Evolutionary conservation across 2,797 vertebrate species (phyloP), one percentile per base, ranked within the genome.

Genomic region (Hippopotamyrus pictus): DNA sequence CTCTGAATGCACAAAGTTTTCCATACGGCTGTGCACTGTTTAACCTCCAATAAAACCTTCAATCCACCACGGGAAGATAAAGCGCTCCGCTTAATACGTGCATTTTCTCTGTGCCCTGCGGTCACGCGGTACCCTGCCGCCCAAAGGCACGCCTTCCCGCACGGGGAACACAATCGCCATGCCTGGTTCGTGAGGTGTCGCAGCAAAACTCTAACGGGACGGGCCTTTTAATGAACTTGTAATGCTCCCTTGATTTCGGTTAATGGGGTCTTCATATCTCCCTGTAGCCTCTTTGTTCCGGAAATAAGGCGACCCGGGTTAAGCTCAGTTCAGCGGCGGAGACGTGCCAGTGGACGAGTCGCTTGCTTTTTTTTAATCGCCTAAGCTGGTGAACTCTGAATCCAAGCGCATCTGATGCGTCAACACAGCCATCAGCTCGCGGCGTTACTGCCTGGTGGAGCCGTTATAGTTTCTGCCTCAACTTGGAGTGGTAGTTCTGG

Each of bases 231-330:
- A 86, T 86, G 48, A 69, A 69, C 82, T 89, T 51, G 54, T 48
- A 69, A 89, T 89, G 79, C 88, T 89, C 65, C 82, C 88, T 48
- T 86, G 82, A 51, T 50, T 89, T 89, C 17, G 8, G 54, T 85
- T 86, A 86, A 86, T 89, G 57, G 82, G 51, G 82, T 86, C 46
- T 69, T 89, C 82, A 89, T 86, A 89, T 33, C 83, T 62, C 57
- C 57, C 22, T 7, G 9, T 41, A 65, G 82, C 12, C 57, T 86
- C 29, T 65, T 48, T 85, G 59, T 88, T 88, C 37, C 25, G 53
- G 44, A 53, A 84, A 33, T 82, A 82, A 22, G 51, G 29, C 3
- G 48, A 82, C 69, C 73, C 53, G 73, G 50, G 25, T 79, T 88
- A 50, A 88, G n/a, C 41, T 85, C 44, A 50, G 82, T 85, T 82